phyloP scores from a whole-genome alignment of 2,113 vertebrate species.

The Gobius niger region DNA sequence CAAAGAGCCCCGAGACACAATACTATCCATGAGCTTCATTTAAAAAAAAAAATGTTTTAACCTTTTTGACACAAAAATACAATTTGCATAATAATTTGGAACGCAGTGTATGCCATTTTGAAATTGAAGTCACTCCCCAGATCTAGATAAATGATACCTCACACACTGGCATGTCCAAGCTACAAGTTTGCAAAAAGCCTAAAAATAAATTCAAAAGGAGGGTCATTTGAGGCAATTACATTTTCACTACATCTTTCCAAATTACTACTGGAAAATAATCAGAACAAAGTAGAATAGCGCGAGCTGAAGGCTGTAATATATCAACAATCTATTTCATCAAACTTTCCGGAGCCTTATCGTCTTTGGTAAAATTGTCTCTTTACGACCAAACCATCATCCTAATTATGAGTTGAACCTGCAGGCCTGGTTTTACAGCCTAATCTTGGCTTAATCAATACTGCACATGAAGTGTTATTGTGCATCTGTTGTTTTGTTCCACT shows the following conservation, averaged over 20 bases:
- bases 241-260: slow-evolving; percentile 12
- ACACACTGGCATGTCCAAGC: neutral
- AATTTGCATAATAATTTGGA: no score
- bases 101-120: no score
- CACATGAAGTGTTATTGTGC: slow-evolving; percentile 37
- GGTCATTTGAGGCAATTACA: slow-evolving; percentile 11
- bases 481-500: slow-evolving; percentile 47
- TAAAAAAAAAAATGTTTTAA: no score
- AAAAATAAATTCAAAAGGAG: neutral
- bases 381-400: slow-evolving; percentile 33
- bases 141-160: no score
- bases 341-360: slow-evolving; percentile 40
- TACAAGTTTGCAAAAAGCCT: neutral
- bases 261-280: slow-evolving; percentile 24
- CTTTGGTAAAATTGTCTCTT: slow-evolving; percentile 30
- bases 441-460: slow-evolving; percentile 28
- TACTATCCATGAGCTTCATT: no score
- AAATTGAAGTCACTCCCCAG: no score
- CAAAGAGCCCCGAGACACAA: no score
- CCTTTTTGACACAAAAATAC: no score
- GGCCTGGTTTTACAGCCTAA: slow-evolving; percentile 29
- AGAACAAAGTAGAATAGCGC: slow-evolving; percentile 28
- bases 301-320: slow-evolving; percentile 41
- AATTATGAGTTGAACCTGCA: slow-evolving; percentile 51
- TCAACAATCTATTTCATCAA: slow-evolving; percentile 38